Evolutionary conservation across 2,797 vertebrate species (phyloP).

Genomic region (Hafferia zeledoni): DNA sequence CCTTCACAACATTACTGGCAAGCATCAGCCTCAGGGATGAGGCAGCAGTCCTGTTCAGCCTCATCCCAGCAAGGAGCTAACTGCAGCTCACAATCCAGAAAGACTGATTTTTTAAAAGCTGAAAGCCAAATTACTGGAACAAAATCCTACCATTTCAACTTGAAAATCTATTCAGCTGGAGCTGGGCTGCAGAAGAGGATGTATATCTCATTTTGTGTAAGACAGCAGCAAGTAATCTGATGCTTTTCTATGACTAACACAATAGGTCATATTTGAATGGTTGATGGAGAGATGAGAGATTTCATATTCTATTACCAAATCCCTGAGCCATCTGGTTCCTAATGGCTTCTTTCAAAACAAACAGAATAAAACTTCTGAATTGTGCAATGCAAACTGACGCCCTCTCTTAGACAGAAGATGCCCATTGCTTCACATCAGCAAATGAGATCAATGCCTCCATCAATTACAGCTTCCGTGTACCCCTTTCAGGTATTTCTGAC

Average conservation of each 20-base stretch:
- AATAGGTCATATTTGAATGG: slow-evolving; percentile 41
- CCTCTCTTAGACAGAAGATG: slow-evolving; percentile 25
- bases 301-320: slow-evolving; percentile 62
- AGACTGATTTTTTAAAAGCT: not conserved
- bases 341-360: slow-evolving; percentile 70
- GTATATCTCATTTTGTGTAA: slow-evolving; percentile 26
- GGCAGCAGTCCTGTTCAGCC: not conserved
- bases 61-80: not conserved
- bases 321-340: slow-evolving; percentile 53
- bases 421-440: slow-evolving; percentile 24
- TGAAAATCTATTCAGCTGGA: slow-evolving; percentile 29
- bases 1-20: not conserved
- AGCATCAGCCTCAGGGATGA: not conserved
- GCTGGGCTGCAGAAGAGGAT: not conserved
- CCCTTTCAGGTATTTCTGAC: slow-evolving; percentile 4
- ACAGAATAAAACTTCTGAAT: slow-evolving; percentile 29
- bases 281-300: slow-evolving; percentile 48
- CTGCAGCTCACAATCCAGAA: not conserved
- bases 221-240: slow-evolving; percentile 25
- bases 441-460: not conserved
- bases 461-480: not conserved
- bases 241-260: slow-evolving; percentile 61
- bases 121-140: not conserved
- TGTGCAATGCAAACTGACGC: slow-evolving; percentile 53
- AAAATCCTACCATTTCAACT: not conserved